Evolutionary conservation across 2,888 invertebrate genomes (phyloP), one percentile per base, ranked within the genome.

Genomic region (Panzeria rudis): DNA sequence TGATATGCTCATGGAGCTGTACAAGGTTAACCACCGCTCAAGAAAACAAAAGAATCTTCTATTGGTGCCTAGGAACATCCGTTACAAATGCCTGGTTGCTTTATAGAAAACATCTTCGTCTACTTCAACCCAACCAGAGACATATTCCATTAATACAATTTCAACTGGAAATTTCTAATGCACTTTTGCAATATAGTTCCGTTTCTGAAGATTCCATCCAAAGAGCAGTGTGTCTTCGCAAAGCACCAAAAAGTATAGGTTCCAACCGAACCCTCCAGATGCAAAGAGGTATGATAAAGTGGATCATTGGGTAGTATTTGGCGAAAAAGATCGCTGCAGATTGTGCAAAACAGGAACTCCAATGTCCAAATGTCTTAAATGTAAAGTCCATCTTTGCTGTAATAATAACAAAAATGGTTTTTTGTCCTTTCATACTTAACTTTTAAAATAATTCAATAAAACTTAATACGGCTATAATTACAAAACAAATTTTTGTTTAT

Each of bases 311-410:
- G 35, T 69, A 47, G 84, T 84, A 78, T 86, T 87, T 83, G 66
- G 72, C 69, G 81, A 86, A 85, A 86, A 83, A 84, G 80, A 71
- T 29, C 75, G 78, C 68, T 83, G 77, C 80, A 80, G 80, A 50
- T 77, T 82, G 84, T 82, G 82, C 47, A 86, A 76, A 66, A 79
- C 83, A 61, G 75, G 76, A 75, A 81, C 81, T 35, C 78, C 83
- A 81, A 86, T 83, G 78, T 79, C 83, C 35, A 83, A 86, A 77
- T 83, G 84, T 52, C 15, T 68, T 69, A 64, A 47, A 64, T 64
- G 64, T 47, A 64, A 64, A 64, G 44, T 47, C 44, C 64, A 64
- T 64, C 44, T 64, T 64, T 62, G 20, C 62, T 62, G 62, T 62
- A 62, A 62, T 41, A 62, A 62, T 62, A 62, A 61, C 61, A 61